Base-by-base conservation (phyloP, 2,113 vertebrate genomes). In the Psilopsiagon aurifrons region DNA sequence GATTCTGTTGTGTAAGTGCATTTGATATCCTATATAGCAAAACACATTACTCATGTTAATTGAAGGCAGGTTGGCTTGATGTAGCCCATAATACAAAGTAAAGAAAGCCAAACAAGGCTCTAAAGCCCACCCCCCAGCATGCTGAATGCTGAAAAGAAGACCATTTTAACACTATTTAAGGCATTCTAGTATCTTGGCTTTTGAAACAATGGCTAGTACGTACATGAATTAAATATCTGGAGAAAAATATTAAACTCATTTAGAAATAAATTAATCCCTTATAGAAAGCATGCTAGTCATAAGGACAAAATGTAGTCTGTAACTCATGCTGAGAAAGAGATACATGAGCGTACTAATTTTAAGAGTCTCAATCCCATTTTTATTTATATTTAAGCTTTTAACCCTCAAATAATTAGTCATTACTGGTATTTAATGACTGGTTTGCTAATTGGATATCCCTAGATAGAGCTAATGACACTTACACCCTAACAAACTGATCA, bases 371-470 rank as follows among this genome's bases (percentile, higher is more conserved):
- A 81, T 97, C 74, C 97, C 10, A 1, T 62, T 97, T 98, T 97
- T 97, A 97, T 97, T 98, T 98, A 93, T 97, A 97, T 94, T 96
- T 97, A 97, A 98, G 90, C 92, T 97, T 98, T 98, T 98, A 98
- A 97, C 97, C 80, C 90, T 96, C 7, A 2, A 96, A 95, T 98
- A 98, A 98, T 97, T 97, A 97, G 97, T 97, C 92, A 97, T 98
- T 97, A 95, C 96, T 95, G 91, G 90, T 97, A 92, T 96, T 98
- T 97, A 98, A 98, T 20, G 89, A 97, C 93, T 96, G 88, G 70
- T 66, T 98, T 98, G 94, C 82, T 98, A 98, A 98, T 97, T 97
- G 92, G 86, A 39, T 88, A 94, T 97, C 96, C 95, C 96, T 97
- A 86, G 94, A 97, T 97, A 64, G 81, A 97, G 91, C 68, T 85